Evolutionary conservation across 2,113 vertebrate genomes (phyloP).

Genomic region (Alethe diademata): DNA sequence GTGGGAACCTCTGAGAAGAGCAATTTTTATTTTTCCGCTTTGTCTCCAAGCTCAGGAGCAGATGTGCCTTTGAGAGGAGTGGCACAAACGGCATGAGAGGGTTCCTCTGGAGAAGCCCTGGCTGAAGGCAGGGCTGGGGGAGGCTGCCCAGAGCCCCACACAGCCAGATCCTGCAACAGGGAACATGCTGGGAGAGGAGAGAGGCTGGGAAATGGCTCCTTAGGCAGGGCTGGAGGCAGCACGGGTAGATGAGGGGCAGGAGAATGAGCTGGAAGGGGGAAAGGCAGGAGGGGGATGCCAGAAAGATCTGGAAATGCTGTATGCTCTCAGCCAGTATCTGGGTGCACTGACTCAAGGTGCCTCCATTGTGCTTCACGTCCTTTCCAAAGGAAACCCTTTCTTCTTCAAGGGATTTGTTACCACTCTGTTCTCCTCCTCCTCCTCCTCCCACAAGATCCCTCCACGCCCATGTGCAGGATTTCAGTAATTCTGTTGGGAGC

Average conservation of each 20-base stretch:
- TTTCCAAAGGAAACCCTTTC: not conserved
- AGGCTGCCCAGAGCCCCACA: not conserved
- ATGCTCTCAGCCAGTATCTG: not conserved
- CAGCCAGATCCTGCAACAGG: not conserved
- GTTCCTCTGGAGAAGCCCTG: not conserved
- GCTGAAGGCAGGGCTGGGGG: not conserved
- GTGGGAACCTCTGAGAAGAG: not conserved
- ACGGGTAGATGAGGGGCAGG: not conserved
- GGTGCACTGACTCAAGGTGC: not conserved
- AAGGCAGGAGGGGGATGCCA: not conserved
- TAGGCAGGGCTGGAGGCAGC: not conserved
- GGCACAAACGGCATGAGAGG: rapidly evolving
- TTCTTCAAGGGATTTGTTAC: not conserved
- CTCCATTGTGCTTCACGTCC: rapidly evolving
- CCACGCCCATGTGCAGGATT: not conserved
- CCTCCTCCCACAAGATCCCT: not conserved
- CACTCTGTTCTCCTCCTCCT: not conserved
- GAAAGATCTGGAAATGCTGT: not conserved
- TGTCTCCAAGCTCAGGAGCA: rapidly evolving
- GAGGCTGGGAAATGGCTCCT: not conserved
- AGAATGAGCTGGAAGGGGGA: not conserved
- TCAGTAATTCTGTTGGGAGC: not conserved
- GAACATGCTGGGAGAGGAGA: not conserved
- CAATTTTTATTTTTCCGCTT: not conserved
- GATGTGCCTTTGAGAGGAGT: not conserved